phyloP scores from a whole-genome alignment of 92 coral and sea anemone species.

The Diadumene lineata region DNA sequence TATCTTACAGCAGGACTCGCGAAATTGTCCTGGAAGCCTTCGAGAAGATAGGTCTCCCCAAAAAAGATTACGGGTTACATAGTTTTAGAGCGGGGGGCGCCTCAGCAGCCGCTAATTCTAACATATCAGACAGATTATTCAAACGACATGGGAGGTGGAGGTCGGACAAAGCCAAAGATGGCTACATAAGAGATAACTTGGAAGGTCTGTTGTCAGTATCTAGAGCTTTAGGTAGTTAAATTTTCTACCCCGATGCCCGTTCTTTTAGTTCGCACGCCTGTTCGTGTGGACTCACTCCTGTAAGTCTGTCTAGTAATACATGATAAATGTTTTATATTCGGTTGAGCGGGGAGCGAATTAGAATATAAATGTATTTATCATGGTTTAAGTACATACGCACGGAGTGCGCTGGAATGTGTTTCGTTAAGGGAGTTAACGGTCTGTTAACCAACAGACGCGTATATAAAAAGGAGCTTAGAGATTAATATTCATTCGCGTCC shows the following conservation, averaged over 20 bases:
- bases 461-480: no score
- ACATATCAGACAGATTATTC: no score
- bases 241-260: conserved; percentile 26
- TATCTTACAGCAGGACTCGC: conserved; percentile 41
- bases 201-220: conserved; percentile 47
- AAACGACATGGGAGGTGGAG: no score
- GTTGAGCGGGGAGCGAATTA: conserved; percentile 12
- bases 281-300: conserved; percentile 21
- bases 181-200: conserved; percentile 42
- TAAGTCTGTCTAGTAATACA: conserved; percentile 11
- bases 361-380: no score
- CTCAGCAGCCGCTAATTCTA: conserved; percentile 58
- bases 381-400: no score
- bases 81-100: conserved; percentile 63
- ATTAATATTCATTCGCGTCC: no score
- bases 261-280: conserved; percentile 36
- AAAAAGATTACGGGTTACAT: conserved; percentile 47
- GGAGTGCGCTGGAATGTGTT: no score
- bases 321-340: conserved; percentile 9
- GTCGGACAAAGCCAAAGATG: conserved; percentile 59
- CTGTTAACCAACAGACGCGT: no score
- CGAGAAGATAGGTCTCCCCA: conserved; percentile 19
- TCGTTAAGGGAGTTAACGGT: no score
- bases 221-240: conserved; percentile 41
- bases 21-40: conserved; percentile 43